Percentiles rank a stretch among this genome's conserved stretches.
Conservation (phyloP, 2,888 invertebrate species). For the Gibbula magus region DNA sequence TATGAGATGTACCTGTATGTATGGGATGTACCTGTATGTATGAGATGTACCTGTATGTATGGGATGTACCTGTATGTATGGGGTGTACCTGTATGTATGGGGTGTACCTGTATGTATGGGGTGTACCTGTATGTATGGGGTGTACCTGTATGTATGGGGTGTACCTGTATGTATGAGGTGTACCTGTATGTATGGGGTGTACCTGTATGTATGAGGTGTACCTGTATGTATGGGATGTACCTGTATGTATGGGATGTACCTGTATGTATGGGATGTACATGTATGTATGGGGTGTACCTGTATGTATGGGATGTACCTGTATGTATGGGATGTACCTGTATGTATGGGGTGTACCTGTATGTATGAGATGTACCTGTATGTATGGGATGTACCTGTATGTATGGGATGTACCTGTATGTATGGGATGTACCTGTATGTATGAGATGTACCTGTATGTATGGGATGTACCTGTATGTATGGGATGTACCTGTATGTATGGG, state of each 20-base stretch:
- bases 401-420: conserved; percentile 81
- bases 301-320: too few species aligned
- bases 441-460: conserved; percentile 79
- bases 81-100: too few species aligned
- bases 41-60: conserved; percentile 80
- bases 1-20: conserved; percentile 81
- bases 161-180: conserved; percentile 64
- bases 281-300: conserved; percentile 77
- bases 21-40: too few species aligned
- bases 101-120: conserved; percentile 77
- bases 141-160: too few species aligned
- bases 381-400: conserved; percentile 82
- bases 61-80: conserved; percentile 82
- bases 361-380: too few species aligned
- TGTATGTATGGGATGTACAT: conserved; percentile 87
- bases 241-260: too few species aligned
- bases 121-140: conserved; percentile 85
- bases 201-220: conserved; percentile 91
- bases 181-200: too few species aligned
- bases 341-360: conserved; percentile 80
- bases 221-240: conserved; percentile 74
- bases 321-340: conserved; percentile 85
- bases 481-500: too few species aligned
- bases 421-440: too few species aligned
- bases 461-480: conserved; percentile 83